phyloP scores from a whole-genome alignment of 1,140 invertebrate genomes.

The Bombus sylvicola region DNA sequence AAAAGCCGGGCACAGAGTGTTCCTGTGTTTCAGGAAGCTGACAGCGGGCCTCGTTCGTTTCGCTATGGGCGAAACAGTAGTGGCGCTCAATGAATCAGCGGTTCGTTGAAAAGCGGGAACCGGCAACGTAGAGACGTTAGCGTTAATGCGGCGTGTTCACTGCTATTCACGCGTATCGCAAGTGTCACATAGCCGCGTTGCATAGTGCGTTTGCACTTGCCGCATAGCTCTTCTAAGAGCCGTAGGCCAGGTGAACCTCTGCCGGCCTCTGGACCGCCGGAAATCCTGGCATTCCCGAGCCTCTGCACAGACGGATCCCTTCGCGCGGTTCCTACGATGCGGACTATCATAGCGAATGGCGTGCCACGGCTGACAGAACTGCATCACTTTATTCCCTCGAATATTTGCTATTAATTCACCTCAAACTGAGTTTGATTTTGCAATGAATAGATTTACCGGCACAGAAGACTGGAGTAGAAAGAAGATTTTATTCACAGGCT shows the following conservation, averaged over 20 bases:
- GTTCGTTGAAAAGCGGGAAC: conserved; percentile 11
- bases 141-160: conserved; percentile 28
- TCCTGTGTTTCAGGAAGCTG: neutral
- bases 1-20: neutral
- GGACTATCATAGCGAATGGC: neutral
- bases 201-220: conserved; percentile 27
- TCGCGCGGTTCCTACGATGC: neutral
- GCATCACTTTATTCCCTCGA: neutral
- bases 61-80: conserved; percentile 16
- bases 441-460: no score
- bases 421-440: no score
- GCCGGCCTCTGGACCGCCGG: neutral
- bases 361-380: neutral
- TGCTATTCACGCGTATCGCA: neutral
- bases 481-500: no score
- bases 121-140: neutral
- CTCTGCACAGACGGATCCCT: neutral
- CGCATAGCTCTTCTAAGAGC: conserved; percentile 31
- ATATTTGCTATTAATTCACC: no score
- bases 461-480: no score
- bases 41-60: neutral
- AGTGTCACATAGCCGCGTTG: conserved; percentile 10
- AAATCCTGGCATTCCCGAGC: conserved; percentile 27
- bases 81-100: conserved; percentile 26
- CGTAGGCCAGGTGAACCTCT: no score